Conservation (phyloP, 1,140 invertebrate genomes). For the Andricus grossulariae region DNA sequence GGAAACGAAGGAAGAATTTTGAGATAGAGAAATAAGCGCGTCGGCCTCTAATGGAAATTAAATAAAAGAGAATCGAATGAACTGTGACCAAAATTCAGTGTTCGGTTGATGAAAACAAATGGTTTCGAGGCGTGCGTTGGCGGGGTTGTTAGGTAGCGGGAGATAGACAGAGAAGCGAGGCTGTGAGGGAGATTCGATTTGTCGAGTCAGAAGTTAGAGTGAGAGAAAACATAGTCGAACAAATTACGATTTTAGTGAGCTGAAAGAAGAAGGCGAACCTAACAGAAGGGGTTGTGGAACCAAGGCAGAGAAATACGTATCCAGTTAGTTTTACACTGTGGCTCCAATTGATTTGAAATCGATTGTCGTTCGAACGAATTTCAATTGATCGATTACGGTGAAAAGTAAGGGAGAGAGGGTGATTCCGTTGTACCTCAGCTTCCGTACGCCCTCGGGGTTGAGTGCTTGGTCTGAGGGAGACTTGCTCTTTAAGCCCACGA, state of each 20-base stretch:
- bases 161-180: constrained; percentile 37
- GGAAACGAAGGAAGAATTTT: constrained; percentile 36
- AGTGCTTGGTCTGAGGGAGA: constrained; percentile 43
- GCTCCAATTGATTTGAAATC: constrained; percentile 73
- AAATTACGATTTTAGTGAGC: constrained; percentile 33
- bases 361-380: constrained; percentile 73
- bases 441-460: constrained; percentile 36
- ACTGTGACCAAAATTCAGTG: constrained; percentile 68
- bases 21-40: constrained; percentile 36
- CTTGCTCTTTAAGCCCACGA: constrained; percentile 66
- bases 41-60: constrained; percentile 60
- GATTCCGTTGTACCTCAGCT: constrained; percentile 4
- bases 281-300: constrained; percentile 48
- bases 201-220: constrained; percentile 34
- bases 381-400: constrained; percentile 70
- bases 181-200: neutral
- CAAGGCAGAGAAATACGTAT: constrained; percentile 70
- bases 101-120: constrained; percentile 66
- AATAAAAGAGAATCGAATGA: constrained; percentile 65
- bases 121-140: constrained; percentile 32
- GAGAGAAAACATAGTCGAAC: constrained; percentile 42
- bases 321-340: constrained; percentile 72
- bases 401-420: constrained; percentile 34
- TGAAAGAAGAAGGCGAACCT: constrained; percentile 49
- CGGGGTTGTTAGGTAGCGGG: constrained; percentile 44